Conservation (phyloP, 2,797 vertebrate genomes). For the Zalophus californianus region DNA sequence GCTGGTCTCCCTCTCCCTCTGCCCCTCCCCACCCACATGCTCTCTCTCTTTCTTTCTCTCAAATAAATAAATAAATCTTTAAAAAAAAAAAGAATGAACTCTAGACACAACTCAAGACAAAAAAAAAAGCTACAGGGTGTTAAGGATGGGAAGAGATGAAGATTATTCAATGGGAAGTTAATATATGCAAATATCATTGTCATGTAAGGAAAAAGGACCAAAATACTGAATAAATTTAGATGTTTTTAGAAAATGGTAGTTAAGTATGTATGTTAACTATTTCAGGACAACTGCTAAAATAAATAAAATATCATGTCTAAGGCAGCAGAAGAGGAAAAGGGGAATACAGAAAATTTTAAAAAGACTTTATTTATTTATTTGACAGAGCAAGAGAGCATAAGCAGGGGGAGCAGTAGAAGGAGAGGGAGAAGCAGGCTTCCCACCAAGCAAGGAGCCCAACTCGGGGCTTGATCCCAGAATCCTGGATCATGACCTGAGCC, state of each 20-base stretch:
- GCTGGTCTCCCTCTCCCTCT: no score
- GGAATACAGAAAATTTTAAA: not conserved
- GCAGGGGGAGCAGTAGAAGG: no score
- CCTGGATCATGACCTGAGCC: no score
- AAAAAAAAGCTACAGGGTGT: not conserved
- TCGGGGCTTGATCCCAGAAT: no score
- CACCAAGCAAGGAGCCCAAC: no score
- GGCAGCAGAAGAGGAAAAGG: not conserved
- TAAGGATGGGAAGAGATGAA: not conserved
- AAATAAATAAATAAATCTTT: no score
- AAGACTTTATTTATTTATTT: no score
- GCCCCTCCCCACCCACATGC: no score
- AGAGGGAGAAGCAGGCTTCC: no score
- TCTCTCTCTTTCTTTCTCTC: no score
- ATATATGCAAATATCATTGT: not conserved
- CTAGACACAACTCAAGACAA: not conserved
- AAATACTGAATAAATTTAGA: constrained; percentile 3
- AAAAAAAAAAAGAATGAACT: not conserved
- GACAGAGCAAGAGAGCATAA: no score
- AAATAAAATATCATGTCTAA: not conserved
- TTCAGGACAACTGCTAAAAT: not conserved
- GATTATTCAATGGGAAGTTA: not conserved
- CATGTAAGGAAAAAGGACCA: not conserved
- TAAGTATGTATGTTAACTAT: not conserved
- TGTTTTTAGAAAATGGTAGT: constrained; percentile 4